Base-by-base conservation (phyloP, 1,140 invertebrate species). In the Pteromalus puparum region DNA sequence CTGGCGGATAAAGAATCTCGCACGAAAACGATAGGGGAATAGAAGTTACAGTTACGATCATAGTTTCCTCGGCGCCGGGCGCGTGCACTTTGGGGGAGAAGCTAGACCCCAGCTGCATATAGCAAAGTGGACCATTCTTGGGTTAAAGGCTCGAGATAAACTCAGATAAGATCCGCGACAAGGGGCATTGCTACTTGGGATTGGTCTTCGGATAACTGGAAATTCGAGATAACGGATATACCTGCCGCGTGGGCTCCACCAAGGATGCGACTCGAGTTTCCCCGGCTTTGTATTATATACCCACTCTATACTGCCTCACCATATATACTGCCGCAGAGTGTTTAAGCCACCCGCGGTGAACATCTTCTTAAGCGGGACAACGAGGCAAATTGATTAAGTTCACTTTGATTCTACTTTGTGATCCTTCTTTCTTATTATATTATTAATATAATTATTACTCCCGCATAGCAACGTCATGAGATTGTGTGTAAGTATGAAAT, bases 71-170 rank as follows among this genome's bases (percentile, higher is more conserved):
- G 1, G 10, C 67, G 67, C 12, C 3, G 26, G 24, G 67, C 67
- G 53, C 53, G 6, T 61, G 21, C 53, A 61, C 18, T 21, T 61
- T n/a, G 18, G 74, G 42, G 15, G 42, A 46, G 42, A 26, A 46
- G 74, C 46, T 61, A 77, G 75, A 30, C 24, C 74, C 72, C 61
- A 82, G 81, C 53, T 76, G 46, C 53, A 76, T 18, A 15, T 9
- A 48, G 48, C 73, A 67, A 82, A 76, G 70, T 82, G 38, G 73
- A 82, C 81, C 24, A 73, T 82, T 82, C 73, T 28, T 76, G 70
- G 80, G 24, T 75, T 82, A 75, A 74, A 75, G 74, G 34, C 48
- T 82, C 24, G n/a, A 75, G 53, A 82, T 75, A 75, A 82, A 65
- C 48, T 67, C 13, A 21, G 81, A 74, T 82, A 74, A 74, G 61